phyloP scores from a whole-genome alignment of 2,797 vertebrate species.

The Petrocephalus schoutedeni region DNA sequence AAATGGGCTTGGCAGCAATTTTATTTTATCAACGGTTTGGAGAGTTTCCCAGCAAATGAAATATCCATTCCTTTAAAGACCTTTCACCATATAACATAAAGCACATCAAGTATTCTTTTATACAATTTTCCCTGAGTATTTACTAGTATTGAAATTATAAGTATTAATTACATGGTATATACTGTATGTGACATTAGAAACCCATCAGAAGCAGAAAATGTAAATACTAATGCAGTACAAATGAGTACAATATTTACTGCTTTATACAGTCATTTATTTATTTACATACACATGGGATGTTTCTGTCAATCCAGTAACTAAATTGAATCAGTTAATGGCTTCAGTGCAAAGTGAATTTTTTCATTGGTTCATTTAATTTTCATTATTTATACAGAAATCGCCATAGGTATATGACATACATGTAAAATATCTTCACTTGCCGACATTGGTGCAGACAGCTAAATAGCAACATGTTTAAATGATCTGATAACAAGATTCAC shows the following conservation, averaged over 20 bases:
- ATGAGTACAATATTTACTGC: neutral
- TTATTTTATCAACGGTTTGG: conserved; percentile 5
- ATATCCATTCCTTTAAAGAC: neutral
- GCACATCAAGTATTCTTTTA: neutral
- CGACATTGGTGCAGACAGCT: neutral
- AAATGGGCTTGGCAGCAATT: conserved; percentile 1
- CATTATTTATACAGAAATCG: neutral
- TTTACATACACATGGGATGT: too few species aligned
- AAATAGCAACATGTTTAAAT: neutral
- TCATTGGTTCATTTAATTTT: neutral
- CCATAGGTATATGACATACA: neutral
- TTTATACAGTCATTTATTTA: too few species aligned
- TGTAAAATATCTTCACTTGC: neutral
- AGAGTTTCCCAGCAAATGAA: conserved; percentile 15
- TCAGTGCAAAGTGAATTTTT: neutral
- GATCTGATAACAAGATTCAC: neutral
- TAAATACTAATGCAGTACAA: neutral
- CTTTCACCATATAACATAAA: neutral
- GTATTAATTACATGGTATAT: neutral
- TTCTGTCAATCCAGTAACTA: neutral
- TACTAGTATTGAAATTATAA: neutral
- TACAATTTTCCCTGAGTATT: neutral
- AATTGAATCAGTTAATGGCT: neutral
- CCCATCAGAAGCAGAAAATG: neutral
- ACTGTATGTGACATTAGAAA: neutral